Percentiles rank a stretch among this genome's conserved stretches.
phyloP scores from a whole-genome alignment of 2,797 vertebrate species.

The Phrynocephalus vlangalii region DNA sequence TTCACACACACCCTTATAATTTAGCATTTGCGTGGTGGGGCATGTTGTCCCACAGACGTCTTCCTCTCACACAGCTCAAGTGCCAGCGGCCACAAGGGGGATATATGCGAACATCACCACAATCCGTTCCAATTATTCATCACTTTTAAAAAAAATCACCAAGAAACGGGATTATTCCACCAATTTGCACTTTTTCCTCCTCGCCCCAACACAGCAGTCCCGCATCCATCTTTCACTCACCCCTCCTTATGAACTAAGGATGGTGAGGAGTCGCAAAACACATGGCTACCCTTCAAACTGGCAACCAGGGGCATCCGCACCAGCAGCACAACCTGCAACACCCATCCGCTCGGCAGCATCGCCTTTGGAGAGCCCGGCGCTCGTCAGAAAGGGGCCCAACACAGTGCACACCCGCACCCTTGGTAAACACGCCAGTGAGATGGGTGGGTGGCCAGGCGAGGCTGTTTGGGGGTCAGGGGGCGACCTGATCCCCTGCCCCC shows the following conservation, averaged over 20 bases:
- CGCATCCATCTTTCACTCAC: too few species aligned
- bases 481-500: background rate
- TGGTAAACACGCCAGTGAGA: too few species aligned
- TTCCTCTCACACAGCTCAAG: too few species aligned
- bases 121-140: background rate
- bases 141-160: too few species aligned
- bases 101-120: background rate
- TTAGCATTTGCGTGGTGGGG: background rate
- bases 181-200: too few species aligned
- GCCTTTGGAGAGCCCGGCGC: background rate
- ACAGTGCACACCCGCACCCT: too few species aligned
- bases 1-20: background rate
- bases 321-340: too few species aligned
- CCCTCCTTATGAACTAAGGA: too few species aligned
- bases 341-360: background rate
- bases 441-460: background rate
- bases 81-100: background rate
- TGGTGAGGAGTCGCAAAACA: too few species aligned
- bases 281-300: background rate
- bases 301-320: background rate
- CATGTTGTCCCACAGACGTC: background rate
- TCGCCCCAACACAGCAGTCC: background rate
- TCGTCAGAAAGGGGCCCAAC: background rate
- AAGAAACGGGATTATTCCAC: background rate
- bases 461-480: too few species aligned